Conservation (phyloP, 2,888 invertebrate species). For the Sphecodes monilicornis region DNA sequence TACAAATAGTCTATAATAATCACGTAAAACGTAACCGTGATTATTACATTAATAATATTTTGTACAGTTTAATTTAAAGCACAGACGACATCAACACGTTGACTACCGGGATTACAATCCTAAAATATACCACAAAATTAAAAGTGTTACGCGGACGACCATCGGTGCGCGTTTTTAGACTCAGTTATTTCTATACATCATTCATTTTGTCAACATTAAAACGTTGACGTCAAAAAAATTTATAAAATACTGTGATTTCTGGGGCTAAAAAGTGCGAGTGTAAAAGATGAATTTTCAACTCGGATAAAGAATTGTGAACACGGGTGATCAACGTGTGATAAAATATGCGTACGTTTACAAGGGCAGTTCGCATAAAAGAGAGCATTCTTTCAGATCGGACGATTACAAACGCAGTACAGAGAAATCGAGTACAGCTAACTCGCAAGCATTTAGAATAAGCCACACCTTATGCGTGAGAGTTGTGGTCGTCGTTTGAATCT, state of each 20-base stretch:
- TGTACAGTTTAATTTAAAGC: neutral
- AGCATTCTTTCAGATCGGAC: slow-evolving; percentile 43
- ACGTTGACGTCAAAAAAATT: too few relatives aligned
- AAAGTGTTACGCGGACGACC: neutral
- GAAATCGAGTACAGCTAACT: slow-evolving; percentile 48
- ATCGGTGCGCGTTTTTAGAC: neutral
- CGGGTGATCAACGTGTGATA: neutral
- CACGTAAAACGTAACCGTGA: neutral
- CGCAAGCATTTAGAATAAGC: slow-evolving; percentile 66
- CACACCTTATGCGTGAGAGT: slow-evolving; percentile 81
- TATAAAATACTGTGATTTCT: too few relatives aligned
- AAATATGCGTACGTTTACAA: slow-evolving; percentile 24
- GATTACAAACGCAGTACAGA: slow-evolving; percentile 24
- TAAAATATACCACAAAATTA: neutral
- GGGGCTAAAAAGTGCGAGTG: too few relatives aligned
- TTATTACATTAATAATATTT: neutral
- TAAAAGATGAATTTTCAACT: neutral
- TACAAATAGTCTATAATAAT: neutral
- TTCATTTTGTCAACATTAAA: too few relatives aligned
- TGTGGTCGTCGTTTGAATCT: slow-evolving; percentile 79
- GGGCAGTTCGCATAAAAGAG: slow-evolving; percentile 38
- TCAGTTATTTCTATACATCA: too few relatives aligned
- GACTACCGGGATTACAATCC: neutral
- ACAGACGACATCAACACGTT: neutral
- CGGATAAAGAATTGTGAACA: neutral